phyloP scores from a whole-genome alignment of 2,113 vertebrate genomes.

The Ovibos moschatus region DNA sequence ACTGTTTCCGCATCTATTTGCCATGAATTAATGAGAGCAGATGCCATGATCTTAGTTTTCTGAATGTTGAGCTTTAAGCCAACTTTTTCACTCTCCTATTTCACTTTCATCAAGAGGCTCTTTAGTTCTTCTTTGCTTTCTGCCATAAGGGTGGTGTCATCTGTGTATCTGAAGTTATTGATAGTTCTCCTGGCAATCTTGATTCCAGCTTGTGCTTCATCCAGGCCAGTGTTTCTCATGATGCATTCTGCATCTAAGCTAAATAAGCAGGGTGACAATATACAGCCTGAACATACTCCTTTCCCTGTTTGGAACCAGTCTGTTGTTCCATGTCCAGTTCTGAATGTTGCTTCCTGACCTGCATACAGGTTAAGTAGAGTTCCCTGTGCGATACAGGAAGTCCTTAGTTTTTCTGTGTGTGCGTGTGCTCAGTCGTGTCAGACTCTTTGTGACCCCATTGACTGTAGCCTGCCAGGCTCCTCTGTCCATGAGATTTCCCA shows the following conservation, averaged over 20 bases:
- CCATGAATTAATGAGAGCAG: background rate
- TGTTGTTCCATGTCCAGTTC: background rate
- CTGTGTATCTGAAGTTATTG: background rate
- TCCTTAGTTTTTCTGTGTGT: background rate
- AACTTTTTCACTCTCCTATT: background rate
- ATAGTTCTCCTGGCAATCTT: accelerated
- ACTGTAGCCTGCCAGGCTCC: background rate
- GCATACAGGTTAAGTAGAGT: background rate
- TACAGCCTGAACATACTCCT: background rate
- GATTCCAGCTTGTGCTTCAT: background rate
- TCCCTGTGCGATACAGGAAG: background rate
- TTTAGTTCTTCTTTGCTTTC: background rate
- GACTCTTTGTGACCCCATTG: background rate
- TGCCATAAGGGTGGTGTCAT: background rate
- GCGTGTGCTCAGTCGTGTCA: accelerated
- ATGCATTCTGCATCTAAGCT: background rate
- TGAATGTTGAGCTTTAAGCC: background rate
- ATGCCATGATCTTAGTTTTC: background rate
- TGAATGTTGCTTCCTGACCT: background rate
- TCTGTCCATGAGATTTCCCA: background rate
- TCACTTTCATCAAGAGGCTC: background rate
- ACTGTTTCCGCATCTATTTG: background rate
- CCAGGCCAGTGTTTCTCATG: background rate
- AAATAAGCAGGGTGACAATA: background rate
- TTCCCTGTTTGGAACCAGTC: background rate